These are phyloP conservation scores for Sinopyrophorus schimmeli DNA, from an alignment of 2,888 invertebrate species.

Conservation along the genomic window DNA sequence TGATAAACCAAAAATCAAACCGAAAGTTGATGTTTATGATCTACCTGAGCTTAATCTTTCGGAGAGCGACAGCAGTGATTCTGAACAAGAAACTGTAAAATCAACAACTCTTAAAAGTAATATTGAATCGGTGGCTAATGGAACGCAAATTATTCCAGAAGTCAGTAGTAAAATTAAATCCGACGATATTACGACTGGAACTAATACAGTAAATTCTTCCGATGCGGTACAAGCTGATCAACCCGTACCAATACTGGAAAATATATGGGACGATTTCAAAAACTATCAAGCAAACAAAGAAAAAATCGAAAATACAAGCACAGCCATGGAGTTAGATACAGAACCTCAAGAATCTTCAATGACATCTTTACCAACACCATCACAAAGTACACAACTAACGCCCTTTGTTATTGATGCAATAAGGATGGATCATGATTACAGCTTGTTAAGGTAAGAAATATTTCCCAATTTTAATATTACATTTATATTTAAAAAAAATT, in stretches of 20 bases:
- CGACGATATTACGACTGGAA: too few relatives aligned
- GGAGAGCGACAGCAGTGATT: slow-evolving; percentile 77
- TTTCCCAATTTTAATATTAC: too few relatives aligned
- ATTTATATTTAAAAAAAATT: too few relatives aligned
- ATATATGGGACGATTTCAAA: slow-evolving; percentile 78
- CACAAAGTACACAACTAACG: neutral
- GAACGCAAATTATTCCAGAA: too few relatives aligned
- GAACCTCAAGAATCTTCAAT: neutral
- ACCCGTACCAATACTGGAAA: slow-evolving; percentile 66
- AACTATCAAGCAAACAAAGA: slow-evolving; percentile 73
- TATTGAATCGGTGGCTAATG: too few relatives aligned
- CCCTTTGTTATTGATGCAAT: slow-evolving; percentile 42
- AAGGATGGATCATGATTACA: slow-evolving; percentile 72
- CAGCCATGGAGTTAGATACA: slow-evolving; percentile 28
- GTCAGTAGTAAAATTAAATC: too few relatives aligned
- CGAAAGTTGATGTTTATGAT: slow-evolving; percentile 67
- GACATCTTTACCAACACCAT: slow-evolving; percentile 6
- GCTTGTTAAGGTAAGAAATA: slow-evolving; percentile 56
- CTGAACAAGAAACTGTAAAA: slow-evolving; percentile 54
- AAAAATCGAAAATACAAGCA: slow-evolving; percentile 53
- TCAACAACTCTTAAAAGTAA: slow-evolving; percentile 15
- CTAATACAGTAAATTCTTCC: too few relatives aligned
- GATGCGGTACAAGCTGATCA: too few relatives aligned
- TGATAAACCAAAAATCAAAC: slow-evolving; percentile 47
- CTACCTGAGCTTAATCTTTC: slow-evolving; percentile 82